A percentile compares a stretch with the other conserved stretches of the same genome.
These are phyloP conservation scores for Phylloscopus collybita DNA, from an alignment of 2,797 vertebrate genomes.

Conservation along the genomic window DNA sequence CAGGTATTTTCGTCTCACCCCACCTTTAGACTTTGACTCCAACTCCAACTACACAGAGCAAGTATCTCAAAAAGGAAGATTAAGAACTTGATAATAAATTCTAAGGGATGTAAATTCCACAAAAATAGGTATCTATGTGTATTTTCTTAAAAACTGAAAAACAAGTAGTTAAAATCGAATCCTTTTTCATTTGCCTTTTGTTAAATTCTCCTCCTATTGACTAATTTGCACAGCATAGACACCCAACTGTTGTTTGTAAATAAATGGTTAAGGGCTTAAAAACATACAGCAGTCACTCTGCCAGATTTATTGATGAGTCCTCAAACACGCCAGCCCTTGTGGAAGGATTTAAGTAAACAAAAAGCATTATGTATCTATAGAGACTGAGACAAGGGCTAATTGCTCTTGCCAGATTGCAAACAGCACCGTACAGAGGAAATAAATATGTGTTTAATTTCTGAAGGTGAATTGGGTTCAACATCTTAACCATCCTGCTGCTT, in stretches of 20 bases:
- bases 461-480: not conserved
- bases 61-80: not conserved
- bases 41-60: not conserved
- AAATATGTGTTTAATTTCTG: not conserved
- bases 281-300: conserved; percentile 55
- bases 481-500: not conserved
- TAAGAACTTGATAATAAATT: not conserved
- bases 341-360: conserved; percentile 61
- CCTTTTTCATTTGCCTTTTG: not conserved
- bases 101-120: not conserved
- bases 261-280: conserved; percentile 62
- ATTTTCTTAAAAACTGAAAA: not conserved
- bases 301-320: conserved; percentile 64
- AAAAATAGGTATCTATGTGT: not conserved
- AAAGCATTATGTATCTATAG: conserved; percentile 48
- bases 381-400: conserved; percentile 64
- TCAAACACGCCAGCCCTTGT: conserved; percentile 69
- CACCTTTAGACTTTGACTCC: not conserved
- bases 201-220: conserved; percentile 9
- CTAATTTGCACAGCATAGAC: conserved; percentile 49
- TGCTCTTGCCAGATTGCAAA: conserved; percentile 55
- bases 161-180: conserved; percentile 1
- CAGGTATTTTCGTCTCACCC: not conserved
- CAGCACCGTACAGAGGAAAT: not conserved
- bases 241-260: conserved; percentile 65